phyloP scores from a whole-genome alignment of 2,797 vertebrate genomes.

The Aphelocoma californica region DNA sequence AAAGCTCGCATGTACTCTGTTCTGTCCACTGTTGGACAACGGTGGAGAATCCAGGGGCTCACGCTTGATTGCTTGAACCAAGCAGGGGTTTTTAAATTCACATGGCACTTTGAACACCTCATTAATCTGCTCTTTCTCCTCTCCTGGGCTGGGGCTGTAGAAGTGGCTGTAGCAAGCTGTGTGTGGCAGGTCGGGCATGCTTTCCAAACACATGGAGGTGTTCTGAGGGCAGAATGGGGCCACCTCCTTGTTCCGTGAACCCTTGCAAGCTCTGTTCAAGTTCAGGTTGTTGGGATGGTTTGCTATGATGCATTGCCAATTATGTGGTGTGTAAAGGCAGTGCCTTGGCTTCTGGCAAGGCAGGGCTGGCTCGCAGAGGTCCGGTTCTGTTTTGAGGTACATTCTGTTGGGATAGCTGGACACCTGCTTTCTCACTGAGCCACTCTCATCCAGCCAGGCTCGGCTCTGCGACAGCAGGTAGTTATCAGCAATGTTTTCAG shows the following conservation, averaged over 20 bases:
- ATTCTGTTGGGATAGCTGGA: constrained; percentile 71
- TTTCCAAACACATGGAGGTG: constrained; percentile 79
- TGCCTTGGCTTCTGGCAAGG: constrained; percentile 82
- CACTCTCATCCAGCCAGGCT: constrained; percentile 76
- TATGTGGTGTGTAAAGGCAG: constrained; percentile 76
- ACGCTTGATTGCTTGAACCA: constrained; percentile 87
- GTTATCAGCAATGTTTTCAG: constrained; percentile 77
- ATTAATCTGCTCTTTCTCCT: constrained; percentile 76
- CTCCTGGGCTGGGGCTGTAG: constrained; percentile 67
- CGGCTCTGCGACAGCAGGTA: constrained; percentile 65
- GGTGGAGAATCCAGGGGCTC: constrained; percentile 89
- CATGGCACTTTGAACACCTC: constrained; percentile 77
- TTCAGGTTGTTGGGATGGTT: constrained; percentile 43
- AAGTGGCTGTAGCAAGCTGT: constrained; percentile 76
- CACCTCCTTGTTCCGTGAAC: constrained; percentile 74
- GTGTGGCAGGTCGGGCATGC: constrained; percentile 70
- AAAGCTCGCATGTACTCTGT: constrained; percentile 66
- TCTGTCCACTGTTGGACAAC: constrained; percentile 74
- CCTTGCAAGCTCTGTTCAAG: constrained; percentile 75
- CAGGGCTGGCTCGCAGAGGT: constrained; percentile 78
- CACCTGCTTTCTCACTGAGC: constrained; percentile 68
- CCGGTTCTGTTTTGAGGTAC: constrained; percentile 86
- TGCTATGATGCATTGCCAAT: constrained; percentile 75
- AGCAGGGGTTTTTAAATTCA: constrained; percentile 82
- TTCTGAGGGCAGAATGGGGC: constrained; percentile 75